Evolutionary conservation across 1,140 invertebrate genomes (phyloP), one percentile per base, ranked within the genome.

Genomic region (Dryas iulia): DNA sequence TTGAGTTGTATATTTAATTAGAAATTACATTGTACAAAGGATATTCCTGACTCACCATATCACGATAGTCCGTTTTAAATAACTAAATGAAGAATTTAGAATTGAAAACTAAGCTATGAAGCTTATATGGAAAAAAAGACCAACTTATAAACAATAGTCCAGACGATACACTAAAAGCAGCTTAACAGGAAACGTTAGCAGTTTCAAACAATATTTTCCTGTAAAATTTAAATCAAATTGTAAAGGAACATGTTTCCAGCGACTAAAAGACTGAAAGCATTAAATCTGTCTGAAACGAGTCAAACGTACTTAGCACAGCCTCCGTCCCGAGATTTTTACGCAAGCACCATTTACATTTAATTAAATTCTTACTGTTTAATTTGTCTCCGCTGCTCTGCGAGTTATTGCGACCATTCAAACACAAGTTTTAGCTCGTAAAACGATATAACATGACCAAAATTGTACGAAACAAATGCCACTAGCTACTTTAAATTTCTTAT

Each of bases 251-350:
- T 47, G 39, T 47, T 47, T 47, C 39, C 39, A 10, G n/a, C 14
- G 18, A 47, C 39, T 18, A 47, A 47, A 47, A 47, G 39, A 47
- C 39, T 47, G 7, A 47, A 47, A 21, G 5, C 39, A 47, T 47
- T 47, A 47, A 47, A 47, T 47, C 39, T 30, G 47, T 54, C 60
- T 53, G 18, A 28, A 62, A 53, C 73, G 73, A 79, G 78, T 83
- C 77, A 73, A 70, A 71, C 63, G 77, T 73, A 79, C 74, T 64
- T 33, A 71, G 56, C 66, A 53, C 76, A 74, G 61, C 59, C 67
- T 64, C 33, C 61, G 53, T 47, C 54, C 33, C 73, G 67, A 74
- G 72, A 80, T 82, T 84, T 84, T 82, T 79, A 66, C 80, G 76
- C 76, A 72, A 76, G 74, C 71, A 75, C 77, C 79, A 79, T 82